Evolutionary conservation across 2,888 invertebrate genomes (phyloP).

Genomic region (Physocephala rufipes): DNA sequence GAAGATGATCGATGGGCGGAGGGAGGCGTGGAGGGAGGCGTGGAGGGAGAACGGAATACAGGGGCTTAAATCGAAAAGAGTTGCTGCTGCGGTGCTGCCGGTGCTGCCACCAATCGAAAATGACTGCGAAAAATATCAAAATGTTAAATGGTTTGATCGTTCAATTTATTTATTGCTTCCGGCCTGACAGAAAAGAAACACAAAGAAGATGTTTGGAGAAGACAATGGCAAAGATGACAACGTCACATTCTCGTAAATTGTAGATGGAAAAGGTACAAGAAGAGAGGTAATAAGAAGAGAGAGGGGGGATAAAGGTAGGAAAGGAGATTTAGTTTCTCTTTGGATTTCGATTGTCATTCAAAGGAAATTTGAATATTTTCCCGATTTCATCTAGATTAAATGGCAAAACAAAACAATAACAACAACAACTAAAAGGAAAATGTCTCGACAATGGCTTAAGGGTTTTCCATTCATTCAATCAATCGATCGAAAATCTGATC

Average conservation of each 20-base stretch:
- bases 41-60: neutral
- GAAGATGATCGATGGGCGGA: too few species aligned
- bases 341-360: constrained; percentile 9
- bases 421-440: neutral
- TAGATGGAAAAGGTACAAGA: too few species aligned
- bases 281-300: too few species aligned
- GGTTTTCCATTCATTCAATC: neutral
- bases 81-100: too few species aligned
- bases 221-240: too few species aligned
- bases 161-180: constrained; percentile 17
- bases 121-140: neutral
- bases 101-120: too few species aligned
- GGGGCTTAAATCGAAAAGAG: neutral
- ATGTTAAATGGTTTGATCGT: neutral
- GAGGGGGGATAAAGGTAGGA: too few species aligned
- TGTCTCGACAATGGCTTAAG: neutral
- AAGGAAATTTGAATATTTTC: constrained; percentile 46
- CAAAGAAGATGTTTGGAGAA: too few species aligned
- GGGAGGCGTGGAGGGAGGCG: neutral
- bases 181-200: too few species aligned
- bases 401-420: neutral
- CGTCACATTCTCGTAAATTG: too few species aligned
- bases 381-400: too few species aligned
- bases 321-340: too few species aligned
- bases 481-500: neutral